Base-by-base conservation (phyloP, 2,797 vertebrate species). In the Halcyon chelicuti region DNA sequence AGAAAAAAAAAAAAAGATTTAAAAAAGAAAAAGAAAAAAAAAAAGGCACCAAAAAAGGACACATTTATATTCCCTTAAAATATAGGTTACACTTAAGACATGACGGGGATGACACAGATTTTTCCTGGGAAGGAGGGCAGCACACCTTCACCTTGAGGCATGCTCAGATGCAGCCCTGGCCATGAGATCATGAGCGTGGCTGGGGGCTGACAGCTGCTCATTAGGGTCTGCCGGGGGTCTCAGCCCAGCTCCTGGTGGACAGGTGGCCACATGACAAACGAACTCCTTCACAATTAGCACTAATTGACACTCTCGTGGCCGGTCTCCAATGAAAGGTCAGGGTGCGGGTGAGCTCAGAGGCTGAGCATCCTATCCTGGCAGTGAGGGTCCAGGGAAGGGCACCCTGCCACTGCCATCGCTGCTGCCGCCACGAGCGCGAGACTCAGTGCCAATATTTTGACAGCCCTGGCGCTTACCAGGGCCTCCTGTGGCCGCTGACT, bases 241-340 rank as follows among this genome's bases (percentile, higher is more conserved):
- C 91, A 88, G 91, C 68, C 94, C 26, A 18, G 88, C 65, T 96
- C 83, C 84, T 75, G 71, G 74, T 5, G 40, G 92, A 93, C 94
- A 96, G 96, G 96, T 94, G 94, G 94, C 92, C 95, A 78, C 95
- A 92, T 80, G 83, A 82, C 95, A 87, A 94, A 91, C 0, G 2
- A 61, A 95, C 68, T 77, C 52, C 42, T 90, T 92, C 77, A 71
- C 93, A 92, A 95, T 97, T 95, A 96, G 95, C 96, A 89, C 95
- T 97, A 97, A 97, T 92, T 96, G 93, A 95, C 92, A 94, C 88
- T 83, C 67, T 2, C 10, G 71, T 96, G 96, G 92, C 91, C 2
- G 0, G 17, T 19, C 80, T 96, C 95, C 93, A 96, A 44, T 1
- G 1, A 79, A 72, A 82, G 88, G 94, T 91, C 92, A 87, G 78